Evolutionary conservation across 2,113 vertebrate genomes (phyloP), one percentile per base, ranked within the genome.

Genomic region (Progne subis): DNA sequence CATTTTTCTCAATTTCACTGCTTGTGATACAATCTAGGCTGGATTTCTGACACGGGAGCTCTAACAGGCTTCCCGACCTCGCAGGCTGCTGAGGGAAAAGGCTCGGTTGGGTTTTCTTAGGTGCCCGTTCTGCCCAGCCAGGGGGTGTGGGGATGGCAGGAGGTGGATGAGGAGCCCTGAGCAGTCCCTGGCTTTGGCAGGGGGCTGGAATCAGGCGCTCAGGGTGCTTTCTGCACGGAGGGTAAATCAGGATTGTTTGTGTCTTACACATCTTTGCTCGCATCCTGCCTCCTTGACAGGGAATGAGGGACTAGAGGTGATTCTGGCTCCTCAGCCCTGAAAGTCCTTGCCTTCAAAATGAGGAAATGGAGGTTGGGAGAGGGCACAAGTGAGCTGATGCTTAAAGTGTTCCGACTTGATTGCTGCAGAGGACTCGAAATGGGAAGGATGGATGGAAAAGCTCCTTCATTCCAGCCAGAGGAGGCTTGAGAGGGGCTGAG

Each of bases 1-100:
- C 97, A 96, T 97, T 97, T 98, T 97, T 95, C 98, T 98, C 97
- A 78, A 94, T 98, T 98, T 97, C 97, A 90, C 94, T 97, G 96
- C 87, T 98, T 98, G 98, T 97, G 98, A 98, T 98, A 98, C 97
- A 98, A 99, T 98, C 98, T 97, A 97, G 94, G 98, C 98, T 98
- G 98, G 98, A 98, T 99, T 98, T 97, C 96, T 95, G 93, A 95
- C 97, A 95, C 8, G 7, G 92, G 90, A 93, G 88, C 97, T 97
- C 96, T 97, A 97, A 97, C 96, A 94, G 97, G 93, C 94, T 96
- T 75, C 94, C 94, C 86, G 88, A 97, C 96, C 97, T 96, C 37
- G 18, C 43, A 43, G 83, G 77, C 81, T 92, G 75, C 71, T 37
- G n/a, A 52, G 41, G 63, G 78, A 47, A 81, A 46, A 86, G 26